Conservation (phyloP, 2,113 vertebrate species). For the Silurus meridionalis region DNA sequence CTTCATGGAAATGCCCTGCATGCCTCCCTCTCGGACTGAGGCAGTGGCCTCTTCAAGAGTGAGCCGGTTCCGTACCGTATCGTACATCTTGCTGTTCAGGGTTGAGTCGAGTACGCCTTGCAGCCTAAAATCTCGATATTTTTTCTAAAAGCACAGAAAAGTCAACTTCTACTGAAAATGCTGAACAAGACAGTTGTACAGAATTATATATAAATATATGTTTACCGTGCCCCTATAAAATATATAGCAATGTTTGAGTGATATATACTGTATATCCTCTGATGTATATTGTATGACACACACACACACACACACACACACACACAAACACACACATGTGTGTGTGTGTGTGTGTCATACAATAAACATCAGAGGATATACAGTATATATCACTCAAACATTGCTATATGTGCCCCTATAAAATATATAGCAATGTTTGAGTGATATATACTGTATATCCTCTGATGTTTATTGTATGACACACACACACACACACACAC, state of each 20-base stretch:
- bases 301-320: neutral
- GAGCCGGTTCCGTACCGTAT: constrained; percentile 95
- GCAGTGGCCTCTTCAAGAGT: constrained; percentile 94
- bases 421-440: too few species aligned
- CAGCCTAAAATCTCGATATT: constrained; percentile 97
- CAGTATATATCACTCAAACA: too few species aligned
- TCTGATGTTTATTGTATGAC: too few species aligned
- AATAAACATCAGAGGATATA: too few species aligned
- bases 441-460: too few species aligned
- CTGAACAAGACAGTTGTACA: neutral
- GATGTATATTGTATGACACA: neutral
- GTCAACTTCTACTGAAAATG: neutral
- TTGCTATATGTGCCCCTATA: too few species aligned
- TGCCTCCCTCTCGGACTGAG: constrained; percentile 91
- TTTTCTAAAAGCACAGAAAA: constrained; percentile 78
- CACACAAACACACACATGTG: too few species aligned
- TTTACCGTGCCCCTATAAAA: neutral
- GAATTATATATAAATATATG: neutral
- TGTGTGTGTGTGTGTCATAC: too few species aligned
- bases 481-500: too few species aligned
- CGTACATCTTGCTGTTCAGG: constrained; percentile 97
- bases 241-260: neutral
- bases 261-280: neutral
- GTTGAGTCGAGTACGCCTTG: constrained; percentile 98
- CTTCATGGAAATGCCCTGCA: constrained; percentile 98